A percentile compares a stretch with the other conserved stretches of the same genome.
These are phyloP conservation scores for Leiothrix lutea DNA, from an alignment of 2,113 vertebrate genomes.

Conservation along the genomic window DNA sequence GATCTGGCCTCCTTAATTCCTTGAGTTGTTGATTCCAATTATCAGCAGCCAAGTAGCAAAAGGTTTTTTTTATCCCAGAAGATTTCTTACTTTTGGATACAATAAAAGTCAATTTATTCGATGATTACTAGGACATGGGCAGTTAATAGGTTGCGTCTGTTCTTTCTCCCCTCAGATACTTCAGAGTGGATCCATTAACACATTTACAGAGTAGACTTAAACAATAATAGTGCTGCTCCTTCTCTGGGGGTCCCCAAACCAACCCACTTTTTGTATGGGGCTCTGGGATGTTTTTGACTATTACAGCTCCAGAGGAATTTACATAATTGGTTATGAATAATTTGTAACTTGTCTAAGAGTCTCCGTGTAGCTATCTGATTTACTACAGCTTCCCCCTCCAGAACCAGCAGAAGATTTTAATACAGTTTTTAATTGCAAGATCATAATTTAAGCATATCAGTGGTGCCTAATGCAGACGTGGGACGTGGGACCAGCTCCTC, in stretches of 20 bases:
- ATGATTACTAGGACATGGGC: constrained; percentile 57
- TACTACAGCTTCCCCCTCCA: constrained; percentile 43
- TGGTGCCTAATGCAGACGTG: neutral
- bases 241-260: constrained; percentile 64
- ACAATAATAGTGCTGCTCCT: constrained; percentile 52
- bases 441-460: constrained; percentile 53
- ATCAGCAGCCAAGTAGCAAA: constrained; percentile 59
- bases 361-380: constrained; percentile 64
- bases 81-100: constrained; percentile 62
- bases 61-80: constrained; percentile 55
- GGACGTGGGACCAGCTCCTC: neutral
- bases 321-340: constrained; percentile 73
- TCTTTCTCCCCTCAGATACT: constrained; percentile 52
- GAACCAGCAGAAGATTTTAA: constrained; percentile 46
- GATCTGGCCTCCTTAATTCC: constrained; percentile 52
- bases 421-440: constrained; percentile 61
- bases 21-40: constrained; percentile 63
- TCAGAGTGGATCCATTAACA: constrained; percentile 66
- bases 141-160: constrained; percentile 59
- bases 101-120: constrained; percentile 68
- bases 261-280: constrained; percentile 48
- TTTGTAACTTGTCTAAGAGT: constrained; percentile 55
- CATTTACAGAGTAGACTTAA: constrained; percentile 66
- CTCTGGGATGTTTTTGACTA: constrained; percentile 49
- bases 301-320: constrained; percentile 57